These are phyloP conservation scores for Drosophila kepulauana DNA, from an alignment of 1,140 invertebrate species.

Conservation along the genomic window DNA sequence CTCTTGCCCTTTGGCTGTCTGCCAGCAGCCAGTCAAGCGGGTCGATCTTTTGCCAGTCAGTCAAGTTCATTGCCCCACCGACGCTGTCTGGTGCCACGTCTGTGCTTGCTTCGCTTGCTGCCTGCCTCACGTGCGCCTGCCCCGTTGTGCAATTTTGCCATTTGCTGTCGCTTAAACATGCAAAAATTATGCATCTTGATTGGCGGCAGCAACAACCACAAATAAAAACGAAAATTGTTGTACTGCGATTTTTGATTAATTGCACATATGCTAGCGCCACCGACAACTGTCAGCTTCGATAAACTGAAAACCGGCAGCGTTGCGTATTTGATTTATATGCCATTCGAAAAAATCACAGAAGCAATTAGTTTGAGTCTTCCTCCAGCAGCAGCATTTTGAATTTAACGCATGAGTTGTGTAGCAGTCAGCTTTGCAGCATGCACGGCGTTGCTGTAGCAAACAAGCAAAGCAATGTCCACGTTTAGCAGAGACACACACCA, in stretches of 20 bases:
- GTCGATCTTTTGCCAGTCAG: conserved; percentile 59
- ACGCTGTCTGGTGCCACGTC: conserved; percentile 43
- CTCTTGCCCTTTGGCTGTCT: conserved; percentile 46
- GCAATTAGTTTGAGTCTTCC: conserved; percentile 50
- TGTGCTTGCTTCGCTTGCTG: conserved; percentile 34
- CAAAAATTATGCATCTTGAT: conserved; percentile 75
- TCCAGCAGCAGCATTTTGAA: background rate
- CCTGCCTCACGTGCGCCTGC: conserved; percentile 60
- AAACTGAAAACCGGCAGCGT: conserved; percentile 54
- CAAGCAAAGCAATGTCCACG: background rate
- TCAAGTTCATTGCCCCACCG: conserved; percentile 73
- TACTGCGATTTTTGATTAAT: conserved; percentile 71
- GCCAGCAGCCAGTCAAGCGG: conserved; percentile 64
- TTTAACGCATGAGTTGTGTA: conserved; percentile 1
- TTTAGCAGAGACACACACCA: conserved; percentile 22
- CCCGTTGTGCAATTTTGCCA: conserved; percentile 47
- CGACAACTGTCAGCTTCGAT: conserved; percentile 49
- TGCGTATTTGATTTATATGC: conserved; percentile 49
- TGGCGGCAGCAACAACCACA: conserved; percentile 41
- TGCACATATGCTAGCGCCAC: conserved; percentile 49
- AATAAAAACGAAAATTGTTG: conserved; percentile 13
- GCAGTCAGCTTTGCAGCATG: conserved; percentile 1
- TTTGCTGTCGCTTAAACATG: conserved; percentile 52
- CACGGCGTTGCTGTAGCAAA: no score
- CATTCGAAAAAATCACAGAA: conserved; percentile 34